Evolutionary conservation across 2,797 vertebrate species (phyloP).

Genomic region (Lithobates pipiens): DNA sequence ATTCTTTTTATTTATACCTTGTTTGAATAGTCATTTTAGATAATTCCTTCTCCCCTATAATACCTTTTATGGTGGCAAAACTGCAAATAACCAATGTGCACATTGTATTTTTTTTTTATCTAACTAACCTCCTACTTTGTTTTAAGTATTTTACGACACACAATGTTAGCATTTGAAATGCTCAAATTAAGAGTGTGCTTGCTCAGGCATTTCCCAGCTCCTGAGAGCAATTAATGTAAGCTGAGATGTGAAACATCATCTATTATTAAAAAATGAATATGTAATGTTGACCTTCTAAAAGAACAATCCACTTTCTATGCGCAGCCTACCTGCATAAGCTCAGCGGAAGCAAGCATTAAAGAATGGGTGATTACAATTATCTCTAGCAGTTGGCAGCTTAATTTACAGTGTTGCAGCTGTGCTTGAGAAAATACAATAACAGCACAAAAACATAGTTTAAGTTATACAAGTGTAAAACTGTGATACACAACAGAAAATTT

Average conservation of each 20-base stretch:
- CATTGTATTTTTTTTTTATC: not conserved
- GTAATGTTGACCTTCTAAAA: conserved; percentile 75
- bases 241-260: conserved; percentile 75
- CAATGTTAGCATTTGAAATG: conserved; percentile 65
- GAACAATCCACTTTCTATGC: conserved; percentile 67
- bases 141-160: conserved; percentile 32
- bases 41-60: too few species aligned
- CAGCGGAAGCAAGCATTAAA: conserved; percentile 21
- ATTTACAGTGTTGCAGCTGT: conserved; percentile 46
- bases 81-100: too few species aligned
- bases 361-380: conserved; percentile 40
- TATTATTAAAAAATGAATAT: conserved; percentile 82
- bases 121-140: not conserved
- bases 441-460: conserved; percentile 34
- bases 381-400: conserved; percentile 39
- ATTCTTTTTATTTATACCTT: too few species aligned
- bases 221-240: conserved; percentile 79
- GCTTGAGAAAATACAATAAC: conserved; percentile 32
- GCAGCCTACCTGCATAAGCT: conserved; percentile 43
- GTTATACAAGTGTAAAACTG: conserved; percentile 11
- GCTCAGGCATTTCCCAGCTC: conserved; percentile 71
- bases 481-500: conserved; percentile 19
- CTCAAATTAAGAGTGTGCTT: conserved; percentile 74
- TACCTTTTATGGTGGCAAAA: too few species aligned
- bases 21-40: too few species aligned